A percentile compares a stretch with the other conserved stretches of the same genome.
These are phyloP conservation scores for Plumapathes pennacea DNA, from an alignment of 92 coral and sea anemone genomes.

Conservation along the genomic window DNA sequence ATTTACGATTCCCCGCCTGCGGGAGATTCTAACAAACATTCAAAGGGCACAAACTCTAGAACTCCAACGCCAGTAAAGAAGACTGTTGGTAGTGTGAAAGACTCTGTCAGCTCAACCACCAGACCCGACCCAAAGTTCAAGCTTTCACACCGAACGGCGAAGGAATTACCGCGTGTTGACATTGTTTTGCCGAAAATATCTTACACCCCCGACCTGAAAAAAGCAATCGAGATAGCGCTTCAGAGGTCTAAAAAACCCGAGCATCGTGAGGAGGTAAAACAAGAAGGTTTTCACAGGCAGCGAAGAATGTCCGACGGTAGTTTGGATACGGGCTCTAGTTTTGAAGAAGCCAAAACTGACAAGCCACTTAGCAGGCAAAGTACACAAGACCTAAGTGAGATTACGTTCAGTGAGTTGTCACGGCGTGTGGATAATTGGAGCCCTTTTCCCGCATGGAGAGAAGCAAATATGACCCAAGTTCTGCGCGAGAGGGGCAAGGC, in stretches of 20 bases:
- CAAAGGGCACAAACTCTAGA: too few species aligned
- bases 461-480: conserved; percentile 12
- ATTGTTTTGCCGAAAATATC: conserved; percentile 73
- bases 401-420: conserved; percentile 68
- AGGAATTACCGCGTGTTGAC: conserved; percentile 35
- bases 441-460: conserved; percentile 56
- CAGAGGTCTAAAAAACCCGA: conserved; percentile 17
- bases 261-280: neutral
- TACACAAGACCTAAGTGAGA: too few species aligned
- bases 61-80: too few species aligned
- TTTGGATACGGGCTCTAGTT: too few species aligned
- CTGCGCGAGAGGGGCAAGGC: conserved; percentile 19
- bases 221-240: conserved; percentile 69
- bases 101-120: conserved; percentile 1
- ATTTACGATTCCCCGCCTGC: too few species aligned
- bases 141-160: conserved; percentile 58
- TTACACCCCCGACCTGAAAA: conserved; percentile 70
- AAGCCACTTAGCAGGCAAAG: too few species aligned
- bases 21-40: too few species aligned
- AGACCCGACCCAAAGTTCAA: conserved; percentile 39
- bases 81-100: neutral
- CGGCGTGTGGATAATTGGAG: conserved; percentile 56
- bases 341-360: too few species aligned
- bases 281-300: too few species aligned
- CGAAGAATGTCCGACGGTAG: too few species aligned